Conservation (phyloP, 2,888 invertebrate genomes). For the Trichogramma dendrolimi region DNA sequence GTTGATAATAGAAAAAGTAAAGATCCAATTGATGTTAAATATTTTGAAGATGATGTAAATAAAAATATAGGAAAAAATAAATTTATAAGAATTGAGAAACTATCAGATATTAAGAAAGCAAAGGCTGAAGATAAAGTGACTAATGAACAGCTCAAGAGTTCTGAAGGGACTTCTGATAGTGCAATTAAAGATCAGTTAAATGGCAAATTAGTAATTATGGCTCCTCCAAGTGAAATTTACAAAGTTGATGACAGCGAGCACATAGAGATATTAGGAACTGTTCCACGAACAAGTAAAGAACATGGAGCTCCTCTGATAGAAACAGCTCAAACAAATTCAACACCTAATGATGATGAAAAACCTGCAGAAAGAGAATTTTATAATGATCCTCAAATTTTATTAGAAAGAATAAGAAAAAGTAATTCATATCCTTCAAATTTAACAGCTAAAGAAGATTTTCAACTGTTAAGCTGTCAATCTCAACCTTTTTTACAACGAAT, state of each 20-base stretch:
- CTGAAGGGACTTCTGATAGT: slow-evolving; percentile 17
- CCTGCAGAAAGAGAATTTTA: slow-evolving; percentile 53
- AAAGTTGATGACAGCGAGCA: slow-evolving; percentile 48
- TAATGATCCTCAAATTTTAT: slow-evolving; percentile 69
- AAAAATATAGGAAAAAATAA: slow-evolving; percentile 31
- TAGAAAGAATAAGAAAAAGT: slow-evolving; percentile 64
- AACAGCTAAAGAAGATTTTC: slow-evolving; percentile 62
- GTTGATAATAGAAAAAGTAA: slow-evolving; percentile 28
- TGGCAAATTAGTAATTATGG: slow-evolving; percentile 33
- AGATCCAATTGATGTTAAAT: slow-evolving; percentile 18
- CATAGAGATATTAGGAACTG: slow-evolving; percentile 42
- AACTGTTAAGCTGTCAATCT: slow-evolving; percentile 72
- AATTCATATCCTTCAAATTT: slow-evolving; percentile 62
- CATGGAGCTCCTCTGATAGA: slow-evolving; percentile 35
- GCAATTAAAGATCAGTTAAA: slow-evolving; percentile 21
- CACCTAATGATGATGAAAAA: slow-evolving; percentile 35
- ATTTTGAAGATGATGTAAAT: slow-evolving; percentile 27
- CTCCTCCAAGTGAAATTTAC: slow-evolving; percentile 41
- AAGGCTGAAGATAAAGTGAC: slow-evolving; percentile 43
- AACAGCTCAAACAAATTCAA: slow-evolving; percentile 32
- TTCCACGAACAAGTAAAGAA: slow-evolving; percentile 38
- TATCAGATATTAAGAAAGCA: slow-evolving; percentile 47
- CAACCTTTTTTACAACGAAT: slow-evolving; percentile 76
- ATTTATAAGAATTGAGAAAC: slow-evolving; percentile 37
- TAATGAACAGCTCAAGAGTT: slow-evolving; percentile 20